Percentiles rank a stretch among this genome's conserved stretches.
These are phyloP conservation scores for Corapipo altera DNA, from an alignment of 2,113 vertebrate species.

Conservation along the genomic window DNA sequence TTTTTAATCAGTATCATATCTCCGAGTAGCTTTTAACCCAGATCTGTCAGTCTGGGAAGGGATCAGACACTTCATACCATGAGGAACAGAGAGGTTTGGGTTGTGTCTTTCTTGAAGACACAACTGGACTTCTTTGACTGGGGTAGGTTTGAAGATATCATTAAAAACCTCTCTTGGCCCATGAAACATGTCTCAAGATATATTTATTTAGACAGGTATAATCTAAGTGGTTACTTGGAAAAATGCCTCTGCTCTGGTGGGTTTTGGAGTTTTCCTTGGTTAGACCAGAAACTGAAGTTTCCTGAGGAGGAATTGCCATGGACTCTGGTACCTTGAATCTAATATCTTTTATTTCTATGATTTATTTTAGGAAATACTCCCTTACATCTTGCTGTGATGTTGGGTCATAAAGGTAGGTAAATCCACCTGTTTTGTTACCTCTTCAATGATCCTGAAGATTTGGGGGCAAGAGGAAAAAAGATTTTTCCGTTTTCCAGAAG, in stretches of 20 bases:
- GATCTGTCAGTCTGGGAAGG: slow-evolving; percentile 13
- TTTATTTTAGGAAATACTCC: slow-evolving; percentile 92
- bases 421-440: neutral
- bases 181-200: neutral
- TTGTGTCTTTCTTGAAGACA: neutral
- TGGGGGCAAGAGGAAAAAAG: neutral
- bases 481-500: rapidly evolving
- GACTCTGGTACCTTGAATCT: neutral
- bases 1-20: slow-evolving; percentile 40
- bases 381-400: slow-evolving; percentile 97
- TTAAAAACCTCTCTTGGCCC: neutral
- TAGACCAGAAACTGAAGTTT: neutral
- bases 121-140: neutral
- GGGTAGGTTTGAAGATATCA: neutral
- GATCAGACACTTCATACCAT: neutral
- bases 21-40: slow-evolving; percentile 52
- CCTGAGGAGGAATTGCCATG: neutral
- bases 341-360: neutral
- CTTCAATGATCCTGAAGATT: neutral
- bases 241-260: neutral
- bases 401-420: slow-evolving; percentile 97
- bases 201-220: neutral
- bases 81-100: neutral
- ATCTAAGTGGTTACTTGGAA: neutral
- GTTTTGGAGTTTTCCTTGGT: neutral